phyloP scores from a whole-genome alignment of 37 sponge, comb jelly and placozoan species.

The Dysidea cf. avara region DNA sequence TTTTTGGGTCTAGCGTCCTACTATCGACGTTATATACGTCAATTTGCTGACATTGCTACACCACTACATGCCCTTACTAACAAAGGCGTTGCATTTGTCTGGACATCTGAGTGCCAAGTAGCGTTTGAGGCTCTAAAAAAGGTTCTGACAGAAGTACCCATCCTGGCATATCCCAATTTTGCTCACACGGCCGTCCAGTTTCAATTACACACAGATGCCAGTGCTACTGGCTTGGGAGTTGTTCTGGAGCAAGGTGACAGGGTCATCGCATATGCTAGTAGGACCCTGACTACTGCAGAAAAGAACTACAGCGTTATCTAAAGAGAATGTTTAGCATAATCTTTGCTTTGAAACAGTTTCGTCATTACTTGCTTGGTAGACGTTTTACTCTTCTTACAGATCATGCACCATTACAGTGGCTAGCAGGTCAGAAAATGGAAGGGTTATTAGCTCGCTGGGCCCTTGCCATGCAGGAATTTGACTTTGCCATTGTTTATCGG shows the following conservation, averaged over 20 bases:
- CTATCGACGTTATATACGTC: constrained; percentile 10
- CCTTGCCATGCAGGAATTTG: constrained; percentile 13
- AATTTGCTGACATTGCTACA: constrained; percentile 13
- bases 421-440: constrained; percentile 4
- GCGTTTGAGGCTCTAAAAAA: constrained; percentile 15
- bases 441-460: constrained; percentile 4
- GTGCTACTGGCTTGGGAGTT: neutral
- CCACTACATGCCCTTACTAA: constrained; percentile 17
- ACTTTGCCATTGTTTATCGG: constrained; percentile 1
- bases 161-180: constrained; percentile 9
- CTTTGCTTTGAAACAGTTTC: constrained; percentile 21
- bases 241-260: neutral
- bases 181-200: neutral
- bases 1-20: neutral
- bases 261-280: constrained; percentile 6
- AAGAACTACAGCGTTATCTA: neutral
- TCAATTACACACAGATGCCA: neutral
- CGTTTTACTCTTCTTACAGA: constrained; percentile 5
- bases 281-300: neutral
- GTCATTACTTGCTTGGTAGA: constrained; percentile 31
- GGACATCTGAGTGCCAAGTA: neutral
- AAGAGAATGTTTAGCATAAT: constrained; percentile 5
- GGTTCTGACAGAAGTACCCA: neutral
- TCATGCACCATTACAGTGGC: constrained; percentile 13
- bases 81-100: constrained; percentile 8